Evolutionary conservation across 2,888 invertebrate genomes (phyloP), one percentile per base, ranked within the genome.

Genomic region (Lasioglossum morio): DNA sequence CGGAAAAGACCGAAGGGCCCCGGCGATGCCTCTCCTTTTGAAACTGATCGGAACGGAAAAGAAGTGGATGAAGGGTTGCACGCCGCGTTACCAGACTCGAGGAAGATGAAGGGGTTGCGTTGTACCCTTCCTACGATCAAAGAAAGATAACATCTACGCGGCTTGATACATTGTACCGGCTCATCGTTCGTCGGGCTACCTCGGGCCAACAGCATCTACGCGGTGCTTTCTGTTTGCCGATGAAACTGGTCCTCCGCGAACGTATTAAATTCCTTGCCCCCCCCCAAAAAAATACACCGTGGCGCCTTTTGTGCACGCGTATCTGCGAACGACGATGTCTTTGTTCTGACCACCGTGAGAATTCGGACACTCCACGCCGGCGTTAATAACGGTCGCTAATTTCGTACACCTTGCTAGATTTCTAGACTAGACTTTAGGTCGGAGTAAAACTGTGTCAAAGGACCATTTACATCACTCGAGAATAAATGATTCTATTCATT

Each of bases 31-130:
- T 81, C 79, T 87, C 85, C 72, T 43, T 91, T 88, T 92, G 85
- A 91, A 89, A 84, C 85, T 91, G 91, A 92, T 92, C 87, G 91
- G 92, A 91, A 90, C 79, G 91, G 92, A 92, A 91, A 88, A 89
- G 87, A 79, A 87, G 84, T 73, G 78, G 84, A 82, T 34, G 85
- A 87, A 75, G 88, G 89, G 83, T 81, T 78, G 85, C 72, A 69
- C 70, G 88, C 85, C 89, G 90, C 89, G 90, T 88, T 87, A 90
- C 90, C 81, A 85, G 84, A 79, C 87, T 80, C 78, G 70, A 86
- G 82, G 88, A 91, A 92, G 90, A 91, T 90, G 90, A 91, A 92
- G 90, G 92, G 91, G 92, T 92, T 92, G 84, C 60, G 81, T 79
- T 84, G 69, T 73, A 88, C 90, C 91, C 90, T 88, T 87, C 72